phyloP scores from a whole-genome alignment of 2,888 invertebrate species.

The Macrosoma leucophasiata region DNA sequence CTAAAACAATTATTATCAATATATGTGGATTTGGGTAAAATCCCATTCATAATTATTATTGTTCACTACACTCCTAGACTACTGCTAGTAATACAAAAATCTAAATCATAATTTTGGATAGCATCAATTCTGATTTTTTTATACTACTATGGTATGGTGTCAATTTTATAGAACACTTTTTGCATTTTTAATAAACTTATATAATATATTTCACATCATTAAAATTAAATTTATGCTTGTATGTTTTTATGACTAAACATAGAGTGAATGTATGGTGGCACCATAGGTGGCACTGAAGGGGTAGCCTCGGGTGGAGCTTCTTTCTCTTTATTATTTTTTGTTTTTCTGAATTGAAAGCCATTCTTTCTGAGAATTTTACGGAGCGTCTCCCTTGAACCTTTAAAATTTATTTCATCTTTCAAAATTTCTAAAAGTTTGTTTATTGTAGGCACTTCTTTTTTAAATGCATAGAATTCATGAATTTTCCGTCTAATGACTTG shows the following conservation, averaged over 20 bases:
- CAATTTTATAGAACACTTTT: too few relatives aligned
- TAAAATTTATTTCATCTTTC: conserved; percentile 65
- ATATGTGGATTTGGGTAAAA: too few relatives aligned
- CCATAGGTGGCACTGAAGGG: conserved; percentile 53
- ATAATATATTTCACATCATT: too few relatives aligned
- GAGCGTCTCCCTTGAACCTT: conserved; percentile 62
- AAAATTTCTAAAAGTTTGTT: conserved; percentile 63
- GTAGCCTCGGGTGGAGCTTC: conserved; percentile 47
- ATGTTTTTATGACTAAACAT: conserved; percentile 66
- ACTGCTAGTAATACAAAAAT: too few relatives aligned
- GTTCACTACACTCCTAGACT: too few relatives aligned
- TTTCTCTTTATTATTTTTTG: conserved; percentile 64
- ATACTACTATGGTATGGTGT: too few relatives aligned
- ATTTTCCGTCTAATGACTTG: conserved; percentile 64
- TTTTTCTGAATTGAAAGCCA: conserved; percentile 66
- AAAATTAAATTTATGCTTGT: conserved; percentile 38
- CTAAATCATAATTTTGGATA: too few relatives aligned
- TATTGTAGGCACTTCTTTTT: conserved; percentile 67
- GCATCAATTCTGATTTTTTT: too few relatives aligned
- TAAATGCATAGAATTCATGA: conserved; percentile 66
- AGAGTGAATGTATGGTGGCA: conserved; percentile 59
- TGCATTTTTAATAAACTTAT: too few relatives aligned
- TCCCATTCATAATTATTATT: too few relatives aligned
- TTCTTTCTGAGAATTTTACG: conserved; percentile 64
- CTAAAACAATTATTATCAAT: too few relatives aligned